phyloP scores from a whole-genome alignment of 2,113 vertebrate genomes.

The Reinhardtius hippoglossoides region DNA sequence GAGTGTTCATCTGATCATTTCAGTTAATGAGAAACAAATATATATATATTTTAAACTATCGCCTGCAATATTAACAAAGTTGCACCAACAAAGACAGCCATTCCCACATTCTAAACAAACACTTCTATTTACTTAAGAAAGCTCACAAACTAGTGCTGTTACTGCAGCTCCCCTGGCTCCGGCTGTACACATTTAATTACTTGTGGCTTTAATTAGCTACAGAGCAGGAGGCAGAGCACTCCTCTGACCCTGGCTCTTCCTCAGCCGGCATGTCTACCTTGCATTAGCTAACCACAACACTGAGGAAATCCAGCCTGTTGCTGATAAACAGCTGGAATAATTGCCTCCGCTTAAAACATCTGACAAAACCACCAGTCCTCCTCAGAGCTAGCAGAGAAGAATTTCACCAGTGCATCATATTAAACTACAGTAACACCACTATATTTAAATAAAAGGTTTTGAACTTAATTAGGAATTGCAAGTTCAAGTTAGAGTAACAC shows the following conservation, averaged over 20 bases:
- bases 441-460: not conserved
- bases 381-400: conserved; percentile 4
- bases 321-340: conserved; percentile 40
- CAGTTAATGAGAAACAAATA: too few relatives aligned
- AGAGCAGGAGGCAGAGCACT: conserved; percentile 37
- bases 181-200: conserved; percentile 62
- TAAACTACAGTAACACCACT: not conserved
- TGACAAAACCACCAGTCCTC: conserved; percentile 15
- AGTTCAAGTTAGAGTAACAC: not conserved
- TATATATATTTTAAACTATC: too few relatives aligned
- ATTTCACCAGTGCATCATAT: not conserved
- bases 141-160: conserved; percentile 37
- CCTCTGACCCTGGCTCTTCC: conserved; percentile 35
- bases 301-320: conserved; percentile 27
- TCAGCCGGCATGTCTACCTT: conserved; percentile 8
- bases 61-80: not conserved
- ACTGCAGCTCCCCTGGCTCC: conserved; percentile 22
- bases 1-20: too few relatives aligned
- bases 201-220: conserved; percentile 69
- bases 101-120: conserved; percentile 2
- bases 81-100: not conserved
- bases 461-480: not conserved
- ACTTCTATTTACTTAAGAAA: conserved; percentile 14
- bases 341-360: conserved; percentile 25
- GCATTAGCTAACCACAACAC: conserved; percentile 42